Base-by-base conservation (phyloP, 2,113 vertebrate species). In the Phrynosoma blainvillii region DNA sequence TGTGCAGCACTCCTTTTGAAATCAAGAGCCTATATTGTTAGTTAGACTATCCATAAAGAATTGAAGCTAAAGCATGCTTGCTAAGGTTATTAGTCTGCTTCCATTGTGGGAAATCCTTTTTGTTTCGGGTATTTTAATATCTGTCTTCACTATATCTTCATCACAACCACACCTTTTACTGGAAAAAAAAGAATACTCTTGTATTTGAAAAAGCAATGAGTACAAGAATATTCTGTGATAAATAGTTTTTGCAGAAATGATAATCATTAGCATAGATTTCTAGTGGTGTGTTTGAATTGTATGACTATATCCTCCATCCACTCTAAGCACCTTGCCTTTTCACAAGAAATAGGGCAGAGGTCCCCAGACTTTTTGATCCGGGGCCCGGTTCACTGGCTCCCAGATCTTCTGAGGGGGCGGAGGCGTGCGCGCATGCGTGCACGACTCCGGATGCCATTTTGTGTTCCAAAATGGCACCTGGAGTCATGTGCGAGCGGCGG, bases 1-100 rank as follows among this genome's bases (percentile, higher is more conserved):
- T 75, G 40, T 76, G 56, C 32, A 82, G 12, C 23, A 27, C 32
- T 82, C 30, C 56, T 82, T 87, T 82, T 76, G 79, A 76, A 82
- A 27, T 76, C 18, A 59, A 75, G 25, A 65, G 18, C 20, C 30
- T 87, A 32, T 73, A 75, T 87, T 42, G 5, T 66, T 23, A 32
- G 18, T 40, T 76, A 76, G 54, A 54, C 70, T 87, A 62, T 59
- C 54, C 68, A 74, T 75, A 27, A 82, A 47, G 8, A 82, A 75
- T 42, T 82, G 56, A 87, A 66, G 47, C 52, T 40, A 65, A 81
- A 74, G n/a, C 16, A 40, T 82, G 25, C 32, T 3, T n/a, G 68
- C 12, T 40, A 47, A 74, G 54, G 65, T 36, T 8, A 54, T 56
- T 70, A 54, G 25, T 47, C 18, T 74, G 10, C 18, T 75, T 82